Evolutionary conservation across 2,888 invertebrate genomes (phyloP), one percentile per base, ranked within the genome.

Genomic region (Cataglyphis livida): DNA sequence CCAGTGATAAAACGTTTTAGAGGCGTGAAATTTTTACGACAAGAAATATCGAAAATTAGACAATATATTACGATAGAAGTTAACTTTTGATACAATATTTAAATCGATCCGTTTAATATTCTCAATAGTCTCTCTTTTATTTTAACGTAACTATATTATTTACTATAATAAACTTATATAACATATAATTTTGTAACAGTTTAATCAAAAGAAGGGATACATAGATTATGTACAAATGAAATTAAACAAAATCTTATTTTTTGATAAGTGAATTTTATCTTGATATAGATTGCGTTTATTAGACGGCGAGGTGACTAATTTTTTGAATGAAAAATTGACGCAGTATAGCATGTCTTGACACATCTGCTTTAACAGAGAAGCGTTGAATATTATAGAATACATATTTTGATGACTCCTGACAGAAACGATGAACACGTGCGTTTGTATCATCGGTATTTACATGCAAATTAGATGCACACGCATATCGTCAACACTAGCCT

Each of bases 391-490:
- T 48, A 6, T 44, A 44, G 15, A 57, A 68, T 5, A 28, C 54
- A 28, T 54, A 32, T 12, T 62, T 62, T 51, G n/a, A 70, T 41
- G 15, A 54, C 6, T 70, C 28, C 21, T 18, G 15, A 18, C 6
- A 25, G 44, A 18, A 28, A 25, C n/a, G 6, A 57, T 1, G 18
- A 15, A 12, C 70, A 41, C 10, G 25, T 75, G 15, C 2, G 15
- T 51, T 38, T 51, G 21, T 15, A 51, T 38, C 10, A 18, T 15
- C 51, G 41, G 25, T 65, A 64, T 51, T 75, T 35, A 51, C 48
- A 76, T 70, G 54, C 38, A 76, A 68, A 68, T 76, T 76, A 21
- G 51, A 76, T 76, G 6, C 70, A n/a, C 38, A 6, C 12, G n/a
- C 12, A 10, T 15, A 18, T 75, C 3, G 76, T 44, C 21, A 70